A percentile compares a stretch with the other conserved stretches of the same genome.
These are phyloP conservation scores for Nephrotoma appendiculata DNA, from an alignment of 2,888 invertebrate species.

Conservation along the genomic window DNA sequence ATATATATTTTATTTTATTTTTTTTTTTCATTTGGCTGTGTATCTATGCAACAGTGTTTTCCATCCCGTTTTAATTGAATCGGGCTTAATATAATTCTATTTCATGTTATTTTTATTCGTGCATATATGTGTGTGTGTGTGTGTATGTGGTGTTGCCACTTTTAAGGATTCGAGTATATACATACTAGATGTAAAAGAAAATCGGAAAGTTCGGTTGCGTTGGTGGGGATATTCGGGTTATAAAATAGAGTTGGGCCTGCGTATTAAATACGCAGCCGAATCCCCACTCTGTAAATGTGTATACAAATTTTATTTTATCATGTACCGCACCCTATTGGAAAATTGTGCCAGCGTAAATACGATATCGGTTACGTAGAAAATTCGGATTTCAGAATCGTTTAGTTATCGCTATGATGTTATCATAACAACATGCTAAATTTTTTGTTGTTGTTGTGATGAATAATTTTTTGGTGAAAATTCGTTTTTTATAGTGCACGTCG, in stretches of 20 bases:
- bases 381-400: neutral
- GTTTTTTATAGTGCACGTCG: neutral
- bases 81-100: neutral
- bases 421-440: neutral
- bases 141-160: neutral
- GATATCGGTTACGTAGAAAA: neutral
- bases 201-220: neutral
- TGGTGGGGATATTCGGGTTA: neutral
- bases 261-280: neutral
- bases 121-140: neutral
- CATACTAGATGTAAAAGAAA: neutral
- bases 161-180: neutral
- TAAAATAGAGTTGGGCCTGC: neutral
- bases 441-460: neutral
- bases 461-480: neutral
- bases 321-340: neutral
- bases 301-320: neutral
- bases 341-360: neutral
- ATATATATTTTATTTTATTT: neutral
- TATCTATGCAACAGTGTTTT: neutral
- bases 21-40: neutral
- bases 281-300: neutral
- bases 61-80: neutral
- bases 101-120: neutral
- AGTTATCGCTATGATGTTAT: neutral